phyloP scores from a whole-genome alignment of 1,140 invertebrate genomes.

The Lordiphosa mommai region DNA sequence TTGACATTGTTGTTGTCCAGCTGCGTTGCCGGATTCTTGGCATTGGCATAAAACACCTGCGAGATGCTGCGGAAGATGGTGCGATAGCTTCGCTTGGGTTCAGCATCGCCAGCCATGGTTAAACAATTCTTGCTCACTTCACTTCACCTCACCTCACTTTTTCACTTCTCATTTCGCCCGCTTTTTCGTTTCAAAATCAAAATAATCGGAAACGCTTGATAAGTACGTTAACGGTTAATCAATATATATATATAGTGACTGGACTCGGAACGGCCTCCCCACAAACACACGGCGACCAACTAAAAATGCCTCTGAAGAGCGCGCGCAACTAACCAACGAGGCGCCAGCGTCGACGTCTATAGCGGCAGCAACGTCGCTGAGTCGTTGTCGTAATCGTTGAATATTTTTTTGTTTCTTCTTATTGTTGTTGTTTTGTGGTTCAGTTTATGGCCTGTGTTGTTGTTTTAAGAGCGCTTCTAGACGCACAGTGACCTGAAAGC shows the following conservation, averaged over 20 bases:
- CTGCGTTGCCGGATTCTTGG: conserved; percentile 16
- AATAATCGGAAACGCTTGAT: too few species aligned
- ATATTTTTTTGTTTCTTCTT: conserved; percentile 27
- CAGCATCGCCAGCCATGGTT: conserved; percentile 56
- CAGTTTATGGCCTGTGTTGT: conserved; percentile 10
- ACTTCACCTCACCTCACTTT: background rate
- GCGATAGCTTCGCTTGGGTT: conserved; percentile 58
- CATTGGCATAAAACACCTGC: conserved; percentile 58
- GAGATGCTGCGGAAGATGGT: conserved; percentile 69
- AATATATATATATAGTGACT: background rate
- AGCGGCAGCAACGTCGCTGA: background rate
- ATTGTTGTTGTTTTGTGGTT: conserved; percentile 25
- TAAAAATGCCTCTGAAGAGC: conserved; percentile 41
- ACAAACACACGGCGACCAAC: conserved; percentile 38
- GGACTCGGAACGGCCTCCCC: background rate
- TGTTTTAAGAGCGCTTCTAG: conserved; percentile 50
- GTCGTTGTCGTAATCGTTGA: conserved; percentile 54
- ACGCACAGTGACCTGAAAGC: conserved; percentile 40
- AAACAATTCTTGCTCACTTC: background rate
- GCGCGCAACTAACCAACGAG: conserved; percentile 29
- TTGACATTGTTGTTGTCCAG: conserved; percentile 20
- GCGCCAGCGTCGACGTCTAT: conserved; percentile 24
- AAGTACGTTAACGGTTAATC: conserved; percentile 1
- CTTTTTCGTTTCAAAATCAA: too few species aligned
- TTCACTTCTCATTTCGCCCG: background rate